Evolutionary conservation across 2,888 invertebrate genomes (phyloP), one percentile per base, ranked within the genome.

Genomic region (Andrena hattorfiana): DNA sequence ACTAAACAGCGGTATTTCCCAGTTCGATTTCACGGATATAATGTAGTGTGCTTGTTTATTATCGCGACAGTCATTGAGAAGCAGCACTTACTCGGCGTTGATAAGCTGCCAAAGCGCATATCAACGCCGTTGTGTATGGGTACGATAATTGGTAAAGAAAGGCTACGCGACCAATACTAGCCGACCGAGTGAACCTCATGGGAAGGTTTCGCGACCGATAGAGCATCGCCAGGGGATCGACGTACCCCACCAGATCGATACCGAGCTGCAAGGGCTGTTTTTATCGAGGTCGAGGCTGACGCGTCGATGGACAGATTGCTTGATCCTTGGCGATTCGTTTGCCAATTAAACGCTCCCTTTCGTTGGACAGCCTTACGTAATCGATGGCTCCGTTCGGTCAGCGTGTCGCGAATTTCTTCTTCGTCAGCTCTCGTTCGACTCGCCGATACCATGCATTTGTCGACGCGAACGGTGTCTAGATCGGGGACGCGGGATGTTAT

Each of bases 291-390:
- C 20, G 63, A 42, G 23, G 6, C 23, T 32, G 8, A 10, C 35
- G 68, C 35, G 26, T 69, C 56, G 56, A 23, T 35, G 56, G 16
- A n/a, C 68, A 42, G 68, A 35, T 69, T 56, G 20, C 16, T 30
- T 20, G 49, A 67, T 30, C 30, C 28, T 26, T 56, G 26, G 70
- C 66, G 48, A 49, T 28, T 48, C 49, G 49, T 30, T 30, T 49
- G 51, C 49, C 68, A 54, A 69, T 56, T 56, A 56, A 69, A 69
- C 32, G 54, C 68, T 23, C 54, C 23, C 68, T 69, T 69, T 69
- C 68, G 32, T 35, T 69, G 23, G 56, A 68, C 35, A 8, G 35
- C 68, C 32, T 56, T 56, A 30, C 68, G 68, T 35, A 56, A 56
- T 56, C 54, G 56, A 69, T 35, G 68, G 32, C 23, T 66, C 30